These are phyloP conservation scores for roundworm (Caenorhabditis elegans) DNA, from an alignment of 1,140 invertebrate species.

Conservation along the genomic window DNA sequence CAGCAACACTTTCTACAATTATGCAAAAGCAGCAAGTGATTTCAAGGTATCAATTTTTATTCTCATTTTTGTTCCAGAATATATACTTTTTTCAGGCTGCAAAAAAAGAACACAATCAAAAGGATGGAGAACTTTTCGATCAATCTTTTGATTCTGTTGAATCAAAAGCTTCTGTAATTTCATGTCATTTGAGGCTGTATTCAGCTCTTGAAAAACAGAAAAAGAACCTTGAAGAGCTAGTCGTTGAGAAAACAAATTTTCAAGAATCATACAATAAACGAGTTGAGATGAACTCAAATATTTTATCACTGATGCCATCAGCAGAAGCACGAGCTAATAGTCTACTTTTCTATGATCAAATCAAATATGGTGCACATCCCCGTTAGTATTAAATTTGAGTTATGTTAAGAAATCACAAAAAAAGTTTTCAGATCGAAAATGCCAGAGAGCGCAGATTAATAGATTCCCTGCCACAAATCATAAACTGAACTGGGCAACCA, in stretches of 20 bases:
- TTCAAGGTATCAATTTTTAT: neutral
- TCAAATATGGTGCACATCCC: conserved; percentile 35
- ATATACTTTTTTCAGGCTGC: neutral
- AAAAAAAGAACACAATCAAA: neutral
- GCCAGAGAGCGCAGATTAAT: neutral
- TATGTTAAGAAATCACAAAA: neutral
- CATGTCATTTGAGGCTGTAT: neutral
- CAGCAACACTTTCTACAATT: neutral
- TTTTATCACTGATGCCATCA: neutral
- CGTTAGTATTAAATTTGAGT: neutral
- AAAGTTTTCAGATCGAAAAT: conserved; percentile 12
- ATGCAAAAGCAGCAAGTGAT: neutral
- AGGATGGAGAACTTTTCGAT: neutral
- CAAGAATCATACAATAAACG: neutral
- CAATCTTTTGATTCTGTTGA: neutral
- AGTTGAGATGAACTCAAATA: neutral
- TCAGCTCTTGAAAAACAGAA: neutral
- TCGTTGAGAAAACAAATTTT: conserved; percentile 7
- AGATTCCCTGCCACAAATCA: conserved; percentile 25
- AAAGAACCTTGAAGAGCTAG: conserved; percentile 21
- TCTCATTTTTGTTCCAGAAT: too few species aligned
- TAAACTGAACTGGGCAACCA: neutral
- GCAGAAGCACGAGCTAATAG: neutral
- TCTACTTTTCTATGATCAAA: conserved; percentile 2
- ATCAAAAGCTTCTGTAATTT: neutral